Percentiles rank a stretch among this genome's conserved stretches.
phyloP scores from a whole-genome alignment of 2,797 vertebrate species.

The Anguilla megastoma region DNA sequence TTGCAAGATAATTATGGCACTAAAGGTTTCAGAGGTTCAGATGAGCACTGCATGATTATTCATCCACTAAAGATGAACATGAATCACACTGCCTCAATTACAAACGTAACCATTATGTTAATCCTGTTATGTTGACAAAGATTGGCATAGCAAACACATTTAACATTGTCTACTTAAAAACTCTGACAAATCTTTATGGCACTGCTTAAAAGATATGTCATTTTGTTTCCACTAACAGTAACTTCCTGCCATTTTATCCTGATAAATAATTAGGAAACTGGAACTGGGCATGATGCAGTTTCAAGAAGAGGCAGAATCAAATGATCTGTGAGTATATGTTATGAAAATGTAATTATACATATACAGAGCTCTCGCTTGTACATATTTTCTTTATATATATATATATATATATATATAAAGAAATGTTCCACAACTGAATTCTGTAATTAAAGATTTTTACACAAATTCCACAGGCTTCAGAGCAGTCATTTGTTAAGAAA shows the following conservation, averaged over 20 bases:
- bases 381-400: slow-evolving; percentile 1
- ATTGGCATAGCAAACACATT: not conserved
- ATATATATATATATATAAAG: not conserved
- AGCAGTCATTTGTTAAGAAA: not conserved
- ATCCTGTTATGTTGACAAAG: not conserved
- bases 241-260: not conserved
- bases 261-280: slow-evolving; percentile 26
- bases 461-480: not conserved
- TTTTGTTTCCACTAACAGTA: not conserved
- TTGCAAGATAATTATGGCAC: not conserved
- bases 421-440: not conserved
- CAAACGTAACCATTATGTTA: not conserved
- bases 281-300: not conserved
- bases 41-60: not conserved
- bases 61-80: not conserved
- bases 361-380: slow-evolving; percentile 19
- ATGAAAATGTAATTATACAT: slow-evolving; percentile 19
- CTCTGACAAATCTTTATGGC: not conserved
- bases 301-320: slow-evolving; percentile 6
- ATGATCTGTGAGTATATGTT: slow-evolving; percentile 15
- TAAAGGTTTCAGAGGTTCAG: not conserved
- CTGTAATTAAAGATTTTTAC: slow-evolving; percentile 25
- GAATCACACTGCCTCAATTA: slow-evolving; percentile 13
- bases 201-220: not conserved
- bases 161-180: not conserved